Conservation (phyloP, 2,888 invertebrate genomes). For the Ephialtes manifestator region DNA sequence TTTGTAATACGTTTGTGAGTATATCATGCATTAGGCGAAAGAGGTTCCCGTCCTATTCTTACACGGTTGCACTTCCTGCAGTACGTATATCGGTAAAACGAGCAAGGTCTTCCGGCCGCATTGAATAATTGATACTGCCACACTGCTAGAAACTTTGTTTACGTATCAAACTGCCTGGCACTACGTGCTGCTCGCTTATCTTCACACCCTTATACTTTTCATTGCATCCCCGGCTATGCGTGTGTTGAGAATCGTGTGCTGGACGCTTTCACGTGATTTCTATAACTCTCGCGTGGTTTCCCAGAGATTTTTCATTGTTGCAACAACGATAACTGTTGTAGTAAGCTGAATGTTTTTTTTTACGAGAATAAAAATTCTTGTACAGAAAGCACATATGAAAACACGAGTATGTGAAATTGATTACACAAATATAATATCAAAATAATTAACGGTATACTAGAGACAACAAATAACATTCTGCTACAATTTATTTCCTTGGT, state of each 20-base stretch:
- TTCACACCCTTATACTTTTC: constrained; percentile 1
- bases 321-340: too few species aligned
- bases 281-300: neutral
- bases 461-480: too few species aligned
- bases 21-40: constrained; percentile 13
- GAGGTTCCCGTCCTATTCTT: constrained; percentile 50
- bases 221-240: neutral
- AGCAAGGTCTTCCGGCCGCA: constrained; percentile 66
- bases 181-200: neutral
- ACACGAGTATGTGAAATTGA: too few species aligned
- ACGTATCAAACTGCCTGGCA: constrained; percentile 25
- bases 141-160: constrained; percentile 64
- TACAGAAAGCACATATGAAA: too few species aligned
- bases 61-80: constrained; percentile 33
- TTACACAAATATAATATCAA: too few species aligned
- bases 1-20: neutral
- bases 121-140: constrained; percentile 65
- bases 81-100: constrained; percentile 52
- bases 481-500: too few species aligned
- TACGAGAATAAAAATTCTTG: too few species aligned
- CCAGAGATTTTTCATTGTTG: constrained; percentile 5
- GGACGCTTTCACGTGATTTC: neutral
- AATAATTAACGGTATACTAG: too few species aligned
- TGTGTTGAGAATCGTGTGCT: neutral
- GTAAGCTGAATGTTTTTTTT: too few species aligned